These are phyloP conservation scores for Sula dactylatra DNA, from an alignment of 2,113 vertebrate genomes.

Conservation along the genomic window DNA sequence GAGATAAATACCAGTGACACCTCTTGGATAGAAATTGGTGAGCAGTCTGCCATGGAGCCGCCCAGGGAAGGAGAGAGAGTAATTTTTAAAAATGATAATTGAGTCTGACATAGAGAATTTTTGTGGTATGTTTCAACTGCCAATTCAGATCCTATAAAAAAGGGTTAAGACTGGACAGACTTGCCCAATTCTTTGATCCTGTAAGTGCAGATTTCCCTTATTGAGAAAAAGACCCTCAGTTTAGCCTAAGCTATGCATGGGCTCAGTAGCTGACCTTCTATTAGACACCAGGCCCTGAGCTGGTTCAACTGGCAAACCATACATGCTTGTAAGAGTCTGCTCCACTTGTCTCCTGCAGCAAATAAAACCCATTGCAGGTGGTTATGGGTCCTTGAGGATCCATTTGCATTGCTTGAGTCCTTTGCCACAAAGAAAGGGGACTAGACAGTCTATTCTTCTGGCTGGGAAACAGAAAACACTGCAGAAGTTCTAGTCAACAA, in stretches of 20 bases:
- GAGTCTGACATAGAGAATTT: background rate
- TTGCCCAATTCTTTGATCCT: background rate
- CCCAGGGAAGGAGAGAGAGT: background rate
- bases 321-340: background rate
- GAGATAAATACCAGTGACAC: background rate
- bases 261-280: background rate
- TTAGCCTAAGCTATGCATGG: background rate
- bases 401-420: background rate
- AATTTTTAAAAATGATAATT: background rate
- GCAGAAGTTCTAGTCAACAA: background rate
- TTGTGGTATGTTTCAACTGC: background rate
- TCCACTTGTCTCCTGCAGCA: background rate
- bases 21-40: background rate
- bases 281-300: background rate
- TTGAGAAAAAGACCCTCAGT: background rate
- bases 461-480: background rate
- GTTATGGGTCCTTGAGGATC: background rate
- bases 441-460: background rate
- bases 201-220: background rate
- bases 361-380: background rate
- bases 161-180: background rate
- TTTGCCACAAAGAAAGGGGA: background rate
- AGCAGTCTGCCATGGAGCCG: background rate
- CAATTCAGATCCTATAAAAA: background rate
- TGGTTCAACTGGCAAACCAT: background rate